Evolutionary conservation across 2,888 invertebrate species (phyloP), one percentile per base, ranked within the genome.

Genomic region (Galerucella nymphaeae): DNA sequence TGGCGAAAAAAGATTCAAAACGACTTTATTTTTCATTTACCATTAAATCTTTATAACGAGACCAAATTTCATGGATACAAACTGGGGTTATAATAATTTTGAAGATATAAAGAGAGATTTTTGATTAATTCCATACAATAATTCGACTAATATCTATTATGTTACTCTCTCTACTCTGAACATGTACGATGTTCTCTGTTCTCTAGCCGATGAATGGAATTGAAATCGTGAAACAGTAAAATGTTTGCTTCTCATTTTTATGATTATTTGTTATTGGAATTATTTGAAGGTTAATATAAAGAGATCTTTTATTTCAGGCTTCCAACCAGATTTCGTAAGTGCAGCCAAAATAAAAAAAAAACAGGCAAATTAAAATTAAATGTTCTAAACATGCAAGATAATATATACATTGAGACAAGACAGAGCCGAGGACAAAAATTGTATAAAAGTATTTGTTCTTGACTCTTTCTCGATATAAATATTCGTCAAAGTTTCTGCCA

Each of bases 291-390:
- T 38, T 38, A 38, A 38, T 38, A 8, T 38, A 38, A 45, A 45
- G 55, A 55, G 2, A 55, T 18, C 20, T 20, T 16, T 11, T 16
- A 58, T 58, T 14, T 58, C 58, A 58, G 30, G 58, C 13, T 23
- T 61, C 42, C 42, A 62, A 62, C 11, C 13, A 42, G 61, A 62
- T 41, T 38, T 62, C 38, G 13, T 23, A 18, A 58, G 30, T 59
- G 61, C 67, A 61, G 50, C 59, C 61, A 61, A 48, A 67, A 67
- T 57, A 67, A 48, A 59, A 50, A 14, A 50, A 53, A n/a, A 38
- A 61, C 23, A 61, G 38, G 61, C 58, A 61, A 67, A 23, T 59
- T 38, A 67, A 48, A 23, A 62, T 69, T n/a, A 64, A 50, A 66
- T 18, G 8, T 14, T 59, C 8, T 38, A 66, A 67, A 64, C 59